A percentile compares a stretch with the other conserved stretches of the same genome.
These are phyloP conservation scores for Steinernema carpocapsae DNA, from an alignment of 2,888 invertebrate species.

Conservation along the genomic window DNA sequence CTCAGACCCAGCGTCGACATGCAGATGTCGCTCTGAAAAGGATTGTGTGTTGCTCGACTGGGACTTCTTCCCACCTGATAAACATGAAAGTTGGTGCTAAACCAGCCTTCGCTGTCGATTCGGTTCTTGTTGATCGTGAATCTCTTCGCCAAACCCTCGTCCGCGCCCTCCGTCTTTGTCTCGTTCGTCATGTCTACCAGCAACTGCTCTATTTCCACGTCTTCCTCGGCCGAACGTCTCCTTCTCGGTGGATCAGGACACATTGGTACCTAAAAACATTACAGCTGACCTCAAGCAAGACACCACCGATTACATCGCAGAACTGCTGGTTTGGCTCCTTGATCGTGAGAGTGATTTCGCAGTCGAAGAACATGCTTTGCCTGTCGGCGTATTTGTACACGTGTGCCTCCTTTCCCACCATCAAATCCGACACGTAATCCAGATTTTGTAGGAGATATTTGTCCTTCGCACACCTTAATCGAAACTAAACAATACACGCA, in stretches of 20 bases:
- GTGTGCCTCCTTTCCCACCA: slow-evolving; percentile 67
- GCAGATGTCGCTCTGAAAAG: slow-evolving; percentile 47
- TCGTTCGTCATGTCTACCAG: background rate
- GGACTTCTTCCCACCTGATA: slow-evolving; percentile 10
- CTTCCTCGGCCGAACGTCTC: slow-evolving; percentile 42
- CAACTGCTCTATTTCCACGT: background rate
- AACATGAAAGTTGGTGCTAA: slow-evolving; percentile 22
- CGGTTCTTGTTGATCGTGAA: slow-evolving; percentile 20
- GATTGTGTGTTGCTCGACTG: too few relatives aligned
- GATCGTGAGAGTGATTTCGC: slow-evolving; percentile 64
- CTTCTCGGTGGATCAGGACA: slow-evolving; percentile 64
- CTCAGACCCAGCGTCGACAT: slow-evolving; percentile 52
- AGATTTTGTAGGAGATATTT: slow-evolving; percentile 66
- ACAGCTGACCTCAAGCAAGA: slow-evolving; percentile 27
- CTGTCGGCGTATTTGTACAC: slow-evolving; percentile 68
- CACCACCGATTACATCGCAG: slow-evolving; percentile 51
- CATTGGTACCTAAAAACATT: slow-evolving; percentile 52
- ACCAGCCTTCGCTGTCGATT: slow-evolving; percentile 34
- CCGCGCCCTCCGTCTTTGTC: background rate
- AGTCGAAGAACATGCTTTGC: slow-evolving; percentile 66
- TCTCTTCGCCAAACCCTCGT: slow-evolving; percentile 18
- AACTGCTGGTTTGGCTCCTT: slow-evolving; percentile 64
- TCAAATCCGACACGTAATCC: slow-evolving; percentile 65
- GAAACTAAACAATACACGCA: background rate
- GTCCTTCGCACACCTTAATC: slow-evolving; percentile 64